Base-by-base conservation (phyloP, 2,113 vertebrate species). In the Carassius auratus region DNA sequence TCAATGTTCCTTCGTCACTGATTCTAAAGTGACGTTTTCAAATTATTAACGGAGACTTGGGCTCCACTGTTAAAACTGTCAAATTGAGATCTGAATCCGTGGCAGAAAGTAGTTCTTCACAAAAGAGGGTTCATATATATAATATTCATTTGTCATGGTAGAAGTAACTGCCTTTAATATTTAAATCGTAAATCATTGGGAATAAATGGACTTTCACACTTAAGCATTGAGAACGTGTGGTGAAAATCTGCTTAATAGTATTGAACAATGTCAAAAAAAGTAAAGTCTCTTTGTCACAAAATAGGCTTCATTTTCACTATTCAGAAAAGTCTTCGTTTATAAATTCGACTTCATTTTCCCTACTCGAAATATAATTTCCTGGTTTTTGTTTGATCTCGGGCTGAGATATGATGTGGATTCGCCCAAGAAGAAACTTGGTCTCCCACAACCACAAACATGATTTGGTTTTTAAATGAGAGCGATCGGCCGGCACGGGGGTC, bases 401-500 rank as follows among this genome's bases (percentile, higher is more conserved):
- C 2, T 74, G 21, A 48, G 21, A n/a, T 45, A 48, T 45, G 38
- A 73, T 12, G 38, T 73, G 69, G 9, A 75, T 48, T 48, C 71
- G 26, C 42, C 42, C 42, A 48, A 75, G n/a, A 75, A 48, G 12
- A 75, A 75, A 75, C 26, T 26, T 48, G 10, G n/a, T 50, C n/a
- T 75, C 42, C 42, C 38, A 50, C 71, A 23, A 14, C 12, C 42
- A 75, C 12, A 48, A 75, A 13, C 71, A 23, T 75, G 71, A 75
- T 75, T 75, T 75, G 71, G 26, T 75, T 75, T 75, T 15, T n/a
- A 75, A 48, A 50, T 50, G 42, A 75, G 71, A 75, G 71, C 36
- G 19, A 42, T 42, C 19, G 36, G 36, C 19, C 36, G 19, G 26
- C 38, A 50, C 12, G 15, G 17, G 2, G 42, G 38, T 74, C 5